Evolutionary conservation across 2,113 vertebrate species (phyloP).

Genomic region (Psettodes erumei): DNA sequence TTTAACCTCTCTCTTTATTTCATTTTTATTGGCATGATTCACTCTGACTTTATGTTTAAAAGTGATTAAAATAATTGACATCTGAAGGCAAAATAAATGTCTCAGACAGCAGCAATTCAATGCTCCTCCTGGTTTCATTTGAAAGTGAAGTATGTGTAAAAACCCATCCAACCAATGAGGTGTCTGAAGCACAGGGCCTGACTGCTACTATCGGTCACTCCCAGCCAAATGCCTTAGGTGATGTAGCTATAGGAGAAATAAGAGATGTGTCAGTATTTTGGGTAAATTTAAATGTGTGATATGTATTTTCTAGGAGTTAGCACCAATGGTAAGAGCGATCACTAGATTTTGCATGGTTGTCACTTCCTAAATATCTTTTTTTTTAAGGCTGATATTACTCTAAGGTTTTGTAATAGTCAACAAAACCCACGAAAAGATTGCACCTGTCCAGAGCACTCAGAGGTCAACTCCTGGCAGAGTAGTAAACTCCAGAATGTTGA

Average conservation of each 20-base stretch:
- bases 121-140: slow-evolving; percentile 29
- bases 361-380: not conserved
- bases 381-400: not conserved
- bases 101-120: not conserved
- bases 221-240: slow-evolving; percentile 1
- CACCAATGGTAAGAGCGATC: not conserved
- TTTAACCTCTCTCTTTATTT: not conserved
- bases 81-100: slow-evolving; percentile 12
- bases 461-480: not conserved
- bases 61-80: slow-evolving; percentile 14
- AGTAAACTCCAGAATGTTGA: slow-evolving; percentile 7
- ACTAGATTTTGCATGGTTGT: not conserved
- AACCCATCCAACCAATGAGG: slow-evolving; percentile 1
- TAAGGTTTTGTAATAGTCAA: not conserved
- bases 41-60: not conserved
- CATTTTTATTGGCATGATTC: not conserved
- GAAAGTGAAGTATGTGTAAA: slow-evolving; percentile 5
- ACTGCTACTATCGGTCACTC: slow-evolving; percentile 21
- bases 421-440: not conserved
- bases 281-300: slow-evolving; percentile 1
- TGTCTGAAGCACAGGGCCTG: slow-evolving; percentile 5
- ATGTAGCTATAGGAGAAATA: not conserved
- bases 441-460: not conserved
- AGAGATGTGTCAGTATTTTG: slow-evolving; percentile 1
- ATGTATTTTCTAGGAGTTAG: not conserved